Base-by-base conservation (phyloP, 1,140 invertebrate species). In the Arctopsyche grandis region DNA sequence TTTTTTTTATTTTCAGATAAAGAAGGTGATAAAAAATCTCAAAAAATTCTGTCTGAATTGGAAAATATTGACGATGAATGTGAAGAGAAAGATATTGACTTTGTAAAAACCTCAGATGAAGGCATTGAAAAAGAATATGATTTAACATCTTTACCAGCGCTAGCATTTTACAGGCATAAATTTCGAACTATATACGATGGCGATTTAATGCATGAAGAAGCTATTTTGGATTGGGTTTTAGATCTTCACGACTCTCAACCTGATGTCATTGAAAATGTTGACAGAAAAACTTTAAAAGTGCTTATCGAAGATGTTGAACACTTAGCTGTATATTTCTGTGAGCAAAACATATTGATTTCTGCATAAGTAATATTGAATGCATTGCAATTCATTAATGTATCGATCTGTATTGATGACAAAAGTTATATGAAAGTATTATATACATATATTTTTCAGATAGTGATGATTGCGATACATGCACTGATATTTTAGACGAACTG, bases 21-120 rank as follows among this genome's bases (percentile, higher is more conserved):
- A 84, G 95, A 97, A 88, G 93, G 93, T 7, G 95, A 97, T 84
- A 96, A 97, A 83, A 95, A 95, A 84, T 95, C 95, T 56, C 94
- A 95, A 82, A 96, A 95, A 84, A 97, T 98, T 76, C 89, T 98
- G 0, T 92, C 92, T 83, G 96, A 98, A 87, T 85, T 98, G 52
- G 97, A 98, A 87, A 97, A 97, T 83, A 98, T 98, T 84, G 96
- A 98, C 84, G 96, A 98, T 84, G 96, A 97, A 84, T 97, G 95
- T 85, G 96, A 97, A 87, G 94, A 96, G 84, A 93, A 96, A 85
- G 94, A 96, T 80, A 97, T 98, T 81, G 94, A 96, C 85, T 97
- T 98, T 85, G 94, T 98, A 0, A 98, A 97, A 87, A 97, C 96
- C 82, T 97, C 95, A 10, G 96, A 98, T 84, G 93, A 95, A 38